A percentile compares a stretch with the other conserved stretches of the same genome.
Conservation (phyloP, 2,888 invertebrate species). For the Coronaproctus castanopsis region DNA sequence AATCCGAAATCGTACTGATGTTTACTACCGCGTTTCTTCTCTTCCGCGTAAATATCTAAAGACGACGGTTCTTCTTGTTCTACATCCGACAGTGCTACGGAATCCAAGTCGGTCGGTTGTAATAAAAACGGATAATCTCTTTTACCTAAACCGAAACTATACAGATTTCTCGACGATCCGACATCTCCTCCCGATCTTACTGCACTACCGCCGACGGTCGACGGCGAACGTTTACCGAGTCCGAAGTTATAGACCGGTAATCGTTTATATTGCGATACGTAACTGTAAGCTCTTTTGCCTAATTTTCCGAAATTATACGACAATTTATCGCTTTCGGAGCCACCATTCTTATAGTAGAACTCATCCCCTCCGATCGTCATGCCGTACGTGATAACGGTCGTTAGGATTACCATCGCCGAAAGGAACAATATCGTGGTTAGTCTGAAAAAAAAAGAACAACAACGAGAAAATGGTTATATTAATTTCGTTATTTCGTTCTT, state of each 20-base stretch:
- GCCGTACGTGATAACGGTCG: no score
- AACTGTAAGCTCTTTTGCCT: constrained; percentile 32
- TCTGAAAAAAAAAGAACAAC: no score
- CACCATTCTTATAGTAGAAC: no score
- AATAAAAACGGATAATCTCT: no score
- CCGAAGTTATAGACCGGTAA: constrained; percentile 35
- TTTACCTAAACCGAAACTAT: constrained; percentile 22
- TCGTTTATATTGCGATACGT: constrained; percentile 41
- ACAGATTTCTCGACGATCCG: constrained; percentile 19
- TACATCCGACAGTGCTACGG: constrained; percentile 24
- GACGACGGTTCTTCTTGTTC: constrained; percentile 36
- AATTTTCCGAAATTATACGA: constrained; percentile 22
- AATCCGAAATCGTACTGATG: constrained; percentile 24
- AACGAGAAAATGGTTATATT: no score
- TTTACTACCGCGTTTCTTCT: constrained; percentile 32
- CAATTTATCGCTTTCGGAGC: no score
- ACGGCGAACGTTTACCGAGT: constrained; percentile 28
- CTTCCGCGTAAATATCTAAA: constrained; percentile 17
- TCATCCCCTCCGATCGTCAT: no score
- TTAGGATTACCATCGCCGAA: no score
- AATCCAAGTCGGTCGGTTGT: constrained; percentile 41
- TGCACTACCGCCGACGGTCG: not conserved
- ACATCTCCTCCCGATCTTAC: no score
- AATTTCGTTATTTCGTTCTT: no score
- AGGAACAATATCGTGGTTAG: no score